Conservation (phyloP, 2,888 invertebrate species). For the Argyra leucocephala region DNA sequence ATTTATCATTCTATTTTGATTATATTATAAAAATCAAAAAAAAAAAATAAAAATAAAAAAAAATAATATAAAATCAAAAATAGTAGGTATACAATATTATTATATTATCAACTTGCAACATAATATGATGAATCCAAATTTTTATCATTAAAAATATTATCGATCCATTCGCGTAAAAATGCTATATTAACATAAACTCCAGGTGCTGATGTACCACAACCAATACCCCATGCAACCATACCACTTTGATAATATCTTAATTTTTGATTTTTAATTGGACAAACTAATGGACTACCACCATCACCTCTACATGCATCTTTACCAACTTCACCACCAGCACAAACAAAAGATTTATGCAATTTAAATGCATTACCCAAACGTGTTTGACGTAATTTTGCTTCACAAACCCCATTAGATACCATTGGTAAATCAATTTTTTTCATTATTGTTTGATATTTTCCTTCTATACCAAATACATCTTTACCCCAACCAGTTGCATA, state of each 20-base stretch:
- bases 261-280: constrained; percentile 48
- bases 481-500: constrained; percentile 34
- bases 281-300: constrained; percentile 69
- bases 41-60: too few species aligned
- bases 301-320: constrained; percentile 73
- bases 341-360: constrained; percentile 62
- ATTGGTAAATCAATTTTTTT: constrained; percentile 64
- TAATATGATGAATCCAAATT: constrained; percentile 27
- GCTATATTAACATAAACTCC: constrained; percentile 67
- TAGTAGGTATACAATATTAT: not conserved
- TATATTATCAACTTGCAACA: constrained; percentile 23
- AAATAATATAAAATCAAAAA: too few species aligned
- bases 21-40: too few species aligned
- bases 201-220: constrained; percentile 55
- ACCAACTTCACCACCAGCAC: constrained; percentile 67
- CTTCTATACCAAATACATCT: constrained; percentile 38
- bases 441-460: constrained; percentile 54
- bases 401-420: constrained; percentile 47
- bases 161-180: constrained; percentile 59
- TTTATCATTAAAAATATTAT: constrained; percentile 42
- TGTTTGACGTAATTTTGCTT: constrained; percentile 50
- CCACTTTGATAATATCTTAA: constrained; percentile 62
- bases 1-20: too few species aligned
- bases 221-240: constrained; percentile 78
- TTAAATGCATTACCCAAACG: constrained; percentile 58